A percentile compares a stretch with the other conserved stretches of the same genome.
These are phyloP conservation scores for Marmota monax DNA, from an alignment of 2,113 vertebrate genomes.

Conservation along the genomic window DNA sequence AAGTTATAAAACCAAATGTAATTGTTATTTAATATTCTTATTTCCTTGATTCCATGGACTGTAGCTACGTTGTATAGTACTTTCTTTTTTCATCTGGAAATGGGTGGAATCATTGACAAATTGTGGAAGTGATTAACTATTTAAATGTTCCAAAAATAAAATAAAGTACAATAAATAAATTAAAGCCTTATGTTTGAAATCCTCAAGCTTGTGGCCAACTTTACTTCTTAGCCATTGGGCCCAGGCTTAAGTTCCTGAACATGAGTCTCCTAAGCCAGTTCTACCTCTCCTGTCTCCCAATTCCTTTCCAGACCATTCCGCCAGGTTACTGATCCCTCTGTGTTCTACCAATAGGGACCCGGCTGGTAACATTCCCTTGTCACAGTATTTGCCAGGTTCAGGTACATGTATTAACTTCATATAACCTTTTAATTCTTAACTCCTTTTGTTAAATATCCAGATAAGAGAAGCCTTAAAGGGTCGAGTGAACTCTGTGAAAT, in stretches of 20 bases:
- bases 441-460: conserved; percentile 73
- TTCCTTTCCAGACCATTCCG: not conserved
- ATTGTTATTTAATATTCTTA: not conserved
- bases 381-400: not conserved
- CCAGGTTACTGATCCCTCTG: not conserved
- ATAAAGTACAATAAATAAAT: not conserved
- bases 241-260: not conserved
- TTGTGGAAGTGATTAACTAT: not conserved
- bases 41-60: not conserved
- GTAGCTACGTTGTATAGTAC: not conserved
- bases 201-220: not conserved
- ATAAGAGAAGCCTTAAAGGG: conserved; percentile 86
- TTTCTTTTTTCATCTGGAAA: not conserved
- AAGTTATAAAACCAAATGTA: not conserved
- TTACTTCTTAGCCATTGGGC: not conserved
- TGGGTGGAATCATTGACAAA: conserved; percentile 2
- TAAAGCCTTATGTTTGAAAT: not conserved
- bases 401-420: not conserved
- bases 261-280: accelerated
- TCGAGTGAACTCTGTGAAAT: conserved; percentile 69
- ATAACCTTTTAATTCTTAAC: conserved; percentile 12
- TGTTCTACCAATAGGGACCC: not conserved
- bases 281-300: too few relatives aligned
- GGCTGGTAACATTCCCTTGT: not conserved
- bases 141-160: not conserved